Evolutionary conservation across 2,113 vertebrate species (phyloP).

Genomic region (Jaculus jaculus): DNA sequence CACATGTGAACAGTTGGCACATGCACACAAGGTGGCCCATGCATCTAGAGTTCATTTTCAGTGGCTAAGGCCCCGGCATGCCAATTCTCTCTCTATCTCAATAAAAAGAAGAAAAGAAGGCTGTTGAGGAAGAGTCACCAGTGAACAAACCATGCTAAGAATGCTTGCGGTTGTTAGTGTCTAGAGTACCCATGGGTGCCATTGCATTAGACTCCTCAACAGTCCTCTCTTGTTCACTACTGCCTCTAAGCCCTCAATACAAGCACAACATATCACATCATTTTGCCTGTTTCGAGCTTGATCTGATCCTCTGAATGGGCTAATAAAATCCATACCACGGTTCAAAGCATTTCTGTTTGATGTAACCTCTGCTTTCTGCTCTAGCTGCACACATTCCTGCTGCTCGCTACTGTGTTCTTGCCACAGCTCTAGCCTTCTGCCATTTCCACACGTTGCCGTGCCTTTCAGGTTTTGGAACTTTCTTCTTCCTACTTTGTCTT

Average conservation of each 20-base stretch:
- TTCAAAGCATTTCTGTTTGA: background rate
- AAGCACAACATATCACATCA: background rate
- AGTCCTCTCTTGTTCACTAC: background rate
- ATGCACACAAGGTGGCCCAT: too few relatives aligned
- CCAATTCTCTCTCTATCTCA: too few relatives aligned
- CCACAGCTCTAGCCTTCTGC: too few relatives aligned
- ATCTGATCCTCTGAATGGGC: background rate
- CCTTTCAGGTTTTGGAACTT: background rate
- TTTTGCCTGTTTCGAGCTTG: background rate
- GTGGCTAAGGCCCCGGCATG: too few relatives aligned
- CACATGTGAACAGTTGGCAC: too few relatives aligned
- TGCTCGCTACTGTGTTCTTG: fast-evolving
- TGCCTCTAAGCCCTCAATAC: background rate
- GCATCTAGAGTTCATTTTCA: too few relatives aligned
- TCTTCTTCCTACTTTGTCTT: background rate
- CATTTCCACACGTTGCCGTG: background rate
- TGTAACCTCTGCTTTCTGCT: too few relatives aligned
- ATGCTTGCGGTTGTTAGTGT: background rate
- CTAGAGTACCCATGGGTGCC: background rate
- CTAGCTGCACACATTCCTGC: fast-evolving
- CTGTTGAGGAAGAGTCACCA: background rate
- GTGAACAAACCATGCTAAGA: background rate
- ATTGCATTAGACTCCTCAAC: background rate
- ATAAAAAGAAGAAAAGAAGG: background rate
- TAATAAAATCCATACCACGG: background rate